Conservation (phyloP, 2,797 vertebrate genomes). For the Catharus ustulatus region DNA sequence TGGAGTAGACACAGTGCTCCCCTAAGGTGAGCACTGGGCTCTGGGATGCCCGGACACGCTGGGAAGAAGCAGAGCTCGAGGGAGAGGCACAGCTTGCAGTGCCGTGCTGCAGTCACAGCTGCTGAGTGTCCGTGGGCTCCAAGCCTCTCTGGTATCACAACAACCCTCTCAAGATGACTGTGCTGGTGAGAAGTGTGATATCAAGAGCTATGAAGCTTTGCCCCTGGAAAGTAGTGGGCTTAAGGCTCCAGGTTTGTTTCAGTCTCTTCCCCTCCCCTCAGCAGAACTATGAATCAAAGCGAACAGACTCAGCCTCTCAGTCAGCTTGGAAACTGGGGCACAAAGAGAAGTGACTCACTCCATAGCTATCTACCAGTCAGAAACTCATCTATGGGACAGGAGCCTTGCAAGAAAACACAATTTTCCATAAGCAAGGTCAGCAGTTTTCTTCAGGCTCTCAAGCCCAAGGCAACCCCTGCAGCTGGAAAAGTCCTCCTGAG, state of each 20-base stretch:
- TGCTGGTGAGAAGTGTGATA: not conserved
- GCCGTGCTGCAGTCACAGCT: fast-evolving
- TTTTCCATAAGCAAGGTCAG: not conserved
- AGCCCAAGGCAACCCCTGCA: not conserved
- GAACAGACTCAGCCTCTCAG: not conserved
- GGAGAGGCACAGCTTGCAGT: not conserved
- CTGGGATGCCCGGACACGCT: fast-evolving
- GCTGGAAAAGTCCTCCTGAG: not conserved
- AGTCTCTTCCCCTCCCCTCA: not conserved
- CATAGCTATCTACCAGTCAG: not conserved
- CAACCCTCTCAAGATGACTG: not conserved
- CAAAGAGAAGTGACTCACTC: not conserved
- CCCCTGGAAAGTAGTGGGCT: not conserved
- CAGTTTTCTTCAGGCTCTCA: not conserved
- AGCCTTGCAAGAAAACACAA: not conserved
- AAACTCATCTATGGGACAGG: not conserved
- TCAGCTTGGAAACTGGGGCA: conserved; percentile 26
- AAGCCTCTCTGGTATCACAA: not conserved
- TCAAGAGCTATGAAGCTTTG: not conserved
- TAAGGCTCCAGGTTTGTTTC: not conserved
- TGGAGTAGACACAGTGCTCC: not conserved
- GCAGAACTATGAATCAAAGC: not conserved
- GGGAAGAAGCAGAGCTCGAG: not conserved
- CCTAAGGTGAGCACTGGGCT: fast-evolving
- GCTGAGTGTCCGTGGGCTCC: not conserved